These are phyloP conservation scores for Trogon melanurus DNA, from an alignment of 2,113 vertebrate species.

Conservation along the genomic window DNA sequence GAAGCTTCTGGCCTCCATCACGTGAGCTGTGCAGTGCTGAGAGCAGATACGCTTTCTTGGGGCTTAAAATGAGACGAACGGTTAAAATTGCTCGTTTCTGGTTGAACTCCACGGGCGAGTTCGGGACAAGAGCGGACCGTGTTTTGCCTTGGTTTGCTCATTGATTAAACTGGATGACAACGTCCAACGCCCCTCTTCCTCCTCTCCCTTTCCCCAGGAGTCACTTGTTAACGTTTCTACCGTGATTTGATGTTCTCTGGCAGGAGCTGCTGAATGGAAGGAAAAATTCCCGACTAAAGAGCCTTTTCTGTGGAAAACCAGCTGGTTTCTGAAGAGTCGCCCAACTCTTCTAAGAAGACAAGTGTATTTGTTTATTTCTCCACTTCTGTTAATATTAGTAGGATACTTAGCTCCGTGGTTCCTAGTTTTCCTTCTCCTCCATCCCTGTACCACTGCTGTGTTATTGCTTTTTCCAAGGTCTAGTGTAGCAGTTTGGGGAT, in stretches of 20 bases:
- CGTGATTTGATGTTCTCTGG: not conserved
- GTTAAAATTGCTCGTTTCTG: not conserved
- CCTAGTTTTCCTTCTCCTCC: not conserved
- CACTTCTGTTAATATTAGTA: no score
- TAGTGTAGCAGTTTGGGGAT: fast-evolving
- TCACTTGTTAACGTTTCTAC: not conserved
- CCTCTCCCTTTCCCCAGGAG: not conserved
- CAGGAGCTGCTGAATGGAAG: not conserved
- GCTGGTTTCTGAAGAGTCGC: not conserved
- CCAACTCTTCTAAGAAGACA: not conserved
- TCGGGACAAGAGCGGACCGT: not conserved
- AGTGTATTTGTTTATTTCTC: not conserved
- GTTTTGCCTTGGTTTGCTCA: not conserved
- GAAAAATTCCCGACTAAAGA: not conserved
- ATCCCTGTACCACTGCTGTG: fast-evolving
- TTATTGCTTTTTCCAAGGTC: not conserved
- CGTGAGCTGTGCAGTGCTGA: not conserved
- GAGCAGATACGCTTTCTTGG: not conserved
- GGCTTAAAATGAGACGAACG: not conserved
- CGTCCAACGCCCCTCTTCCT: not conserved
- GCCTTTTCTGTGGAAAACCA: not conserved
- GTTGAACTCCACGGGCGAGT: not conserved
- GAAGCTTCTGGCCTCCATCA: not conserved
- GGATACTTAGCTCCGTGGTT: not conserved
- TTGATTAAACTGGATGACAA: not conserved